Conservation (phyloP, 2,888 invertebrate genomes). For the Hypercompe scribonia region DNA sequence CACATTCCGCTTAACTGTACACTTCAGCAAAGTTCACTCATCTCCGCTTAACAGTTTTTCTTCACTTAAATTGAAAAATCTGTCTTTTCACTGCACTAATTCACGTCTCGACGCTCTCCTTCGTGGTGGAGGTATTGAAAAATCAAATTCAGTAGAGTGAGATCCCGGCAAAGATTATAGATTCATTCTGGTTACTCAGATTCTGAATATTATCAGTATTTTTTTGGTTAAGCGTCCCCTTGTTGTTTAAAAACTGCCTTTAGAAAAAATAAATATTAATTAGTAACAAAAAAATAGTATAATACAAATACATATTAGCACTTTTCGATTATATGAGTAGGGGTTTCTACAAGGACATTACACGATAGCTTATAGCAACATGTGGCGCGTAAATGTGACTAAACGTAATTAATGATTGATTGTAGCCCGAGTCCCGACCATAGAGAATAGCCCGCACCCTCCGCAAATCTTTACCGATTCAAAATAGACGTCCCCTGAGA, state of each 20-base stretch:
- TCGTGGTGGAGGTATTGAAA: not conserved
- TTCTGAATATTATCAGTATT: not conserved
- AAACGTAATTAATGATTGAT: constrained; percentile 86
- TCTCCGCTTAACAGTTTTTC: not conserved
- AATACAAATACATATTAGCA: constrained; percentile 34
- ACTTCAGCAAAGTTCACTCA: not conserved
- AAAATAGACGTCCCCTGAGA: constrained; percentile 77
- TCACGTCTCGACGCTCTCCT: not conserved
- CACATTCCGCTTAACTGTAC: not conserved
- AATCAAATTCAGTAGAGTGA: not conserved
- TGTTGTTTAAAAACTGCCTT: no score
- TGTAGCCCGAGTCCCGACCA: constrained; percentile 70
- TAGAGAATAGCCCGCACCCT: constrained; percentile 72
- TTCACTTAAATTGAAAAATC: not conserved
- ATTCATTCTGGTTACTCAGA: not conserved
- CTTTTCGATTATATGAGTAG: constrained; percentile 37
- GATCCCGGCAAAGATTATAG: not conserved
- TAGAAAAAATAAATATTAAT: not conserved
- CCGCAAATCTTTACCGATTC: constrained; percentile 79
- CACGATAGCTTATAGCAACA: constrained; percentile 67
- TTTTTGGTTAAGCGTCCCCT: not conserved
- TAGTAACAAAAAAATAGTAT: constrained; percentile 1
- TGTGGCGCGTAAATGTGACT: constrained; percentile 84
- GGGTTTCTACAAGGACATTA: constrained; percentile 52
- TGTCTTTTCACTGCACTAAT: not conserved